A percentile compares a stretch with the other conserved stretches of the same genome.
phyloP scores from a whole-genome alignment of 35 echinoderm and acorn worm species.

The Apostichopus parvimensis region DNA sequence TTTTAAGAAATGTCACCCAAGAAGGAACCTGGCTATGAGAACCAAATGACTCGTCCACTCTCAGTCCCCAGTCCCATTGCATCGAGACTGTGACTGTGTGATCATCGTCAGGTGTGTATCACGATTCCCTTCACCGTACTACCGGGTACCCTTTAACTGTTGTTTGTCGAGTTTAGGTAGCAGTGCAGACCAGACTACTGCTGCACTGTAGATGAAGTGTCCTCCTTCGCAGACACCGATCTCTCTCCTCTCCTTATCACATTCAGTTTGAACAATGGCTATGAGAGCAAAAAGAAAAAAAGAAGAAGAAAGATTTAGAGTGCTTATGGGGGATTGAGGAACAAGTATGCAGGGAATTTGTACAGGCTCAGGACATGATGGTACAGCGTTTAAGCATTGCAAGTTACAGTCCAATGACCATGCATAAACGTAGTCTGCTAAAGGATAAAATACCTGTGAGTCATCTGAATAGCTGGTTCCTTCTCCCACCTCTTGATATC shows the following conservation, averaged over 20 bases:
- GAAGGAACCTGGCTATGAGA: no score
- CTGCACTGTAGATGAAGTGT: no score
- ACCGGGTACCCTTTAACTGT: no score
- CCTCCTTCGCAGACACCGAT: no score
- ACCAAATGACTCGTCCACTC: no score
- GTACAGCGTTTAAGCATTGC: not conserved
- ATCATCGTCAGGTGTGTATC: no score
- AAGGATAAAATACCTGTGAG: conserved; percentile 12
- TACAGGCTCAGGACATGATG: not conserved
- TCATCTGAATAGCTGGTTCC: conserved; percentile 17
- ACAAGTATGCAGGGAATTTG: conserved; percentile 34
- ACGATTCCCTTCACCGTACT: no score
- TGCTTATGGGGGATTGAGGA: not conserved
- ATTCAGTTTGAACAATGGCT: conserved; percentile 25
- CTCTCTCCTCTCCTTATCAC: not conserved
- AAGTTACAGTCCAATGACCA: conserved; percentile 17
- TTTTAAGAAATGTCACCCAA: no score
- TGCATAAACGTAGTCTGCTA: not conserved
- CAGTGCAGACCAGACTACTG: no score
- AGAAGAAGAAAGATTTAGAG: conserved; percentile 2
- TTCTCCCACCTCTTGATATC: conserved; percentile 15
- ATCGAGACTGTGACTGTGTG: no score
- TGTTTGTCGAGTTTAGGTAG: no score
- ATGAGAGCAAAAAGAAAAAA: not conserved
- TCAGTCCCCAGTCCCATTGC: no score